Conservation (phyloP, 2,888 invertebrate species). For the Mimachlamys varia region DNA sequence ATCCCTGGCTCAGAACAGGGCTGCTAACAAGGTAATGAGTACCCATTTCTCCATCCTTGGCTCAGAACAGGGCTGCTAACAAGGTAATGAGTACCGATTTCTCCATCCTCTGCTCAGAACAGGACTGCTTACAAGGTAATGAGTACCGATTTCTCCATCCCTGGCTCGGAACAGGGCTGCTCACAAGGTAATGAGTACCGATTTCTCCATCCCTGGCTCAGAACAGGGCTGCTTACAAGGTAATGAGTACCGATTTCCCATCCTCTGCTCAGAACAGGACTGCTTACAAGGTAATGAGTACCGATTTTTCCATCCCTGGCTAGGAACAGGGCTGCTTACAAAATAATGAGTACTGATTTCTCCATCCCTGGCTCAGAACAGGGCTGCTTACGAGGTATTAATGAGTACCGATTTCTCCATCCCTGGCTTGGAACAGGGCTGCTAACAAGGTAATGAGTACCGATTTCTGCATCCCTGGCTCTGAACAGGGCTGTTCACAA, state of each 20-base stretch:
- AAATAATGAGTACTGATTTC: constrained; percentile 82
- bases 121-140: constrained; percentile 84
- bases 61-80: constrained; percentile 83
- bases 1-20: constrained; percentile 84
- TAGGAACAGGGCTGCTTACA: constrained; percentile 83
- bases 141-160: constrained; percentile 82
- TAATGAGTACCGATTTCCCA: constrained; percentile 82
- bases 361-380: constrained; percentile 83
- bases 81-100: constrained; percentile 83
- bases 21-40: constrained; percentile 84
- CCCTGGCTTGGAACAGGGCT: constrained; percentile 84
- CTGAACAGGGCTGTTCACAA: constrained; percentile 84
- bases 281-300: constrained; percentile 84
- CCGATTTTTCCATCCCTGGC: constrained; percentile 82
- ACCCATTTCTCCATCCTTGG: constrained; percentile 83
- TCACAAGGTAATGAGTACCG: constrained; percentile 84
- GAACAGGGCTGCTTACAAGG: constrained; percentile 84
- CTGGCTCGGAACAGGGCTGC: constrained; percentile 83
- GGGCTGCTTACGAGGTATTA: constrained; percentile 82
- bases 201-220: constrained; percentile 83
- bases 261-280: constrained; percentile 83
- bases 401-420: constrained; percentile 81
- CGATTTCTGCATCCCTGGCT: constrained; percentile 83
- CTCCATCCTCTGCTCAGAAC: constrained; percentile 83
- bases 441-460: constrained; percentile 84